Percentiles rank a stretch among this genome's conserved stretches.
Evolutionary conservation across 2,888 invertebrate genomes (phyloP).

Genomic region (Pasiphila rectangulata): DNA sequence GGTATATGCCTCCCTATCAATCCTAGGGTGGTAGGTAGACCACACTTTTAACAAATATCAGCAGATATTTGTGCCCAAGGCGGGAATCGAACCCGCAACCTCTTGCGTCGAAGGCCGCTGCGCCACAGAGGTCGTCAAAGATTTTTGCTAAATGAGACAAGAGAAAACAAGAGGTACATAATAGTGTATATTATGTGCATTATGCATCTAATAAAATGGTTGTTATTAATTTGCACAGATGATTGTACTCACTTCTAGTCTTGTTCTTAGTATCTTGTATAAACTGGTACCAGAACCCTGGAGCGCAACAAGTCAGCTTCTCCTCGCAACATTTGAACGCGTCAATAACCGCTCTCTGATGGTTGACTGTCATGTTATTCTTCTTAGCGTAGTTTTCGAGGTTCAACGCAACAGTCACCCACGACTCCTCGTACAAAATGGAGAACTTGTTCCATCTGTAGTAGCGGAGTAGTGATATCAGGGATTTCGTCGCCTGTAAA

Average conservation of each 20-base stretch:
- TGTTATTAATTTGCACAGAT: no score
- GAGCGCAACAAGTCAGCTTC: constrained; percentile 87
- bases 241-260: constrained; percentile 89
- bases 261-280: constrained; percentile 92
- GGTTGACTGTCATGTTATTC: constrained; percentile 92
- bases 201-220: no score
- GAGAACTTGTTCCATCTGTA: constrained; percentile 97
- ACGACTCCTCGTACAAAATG: constrained; percentile 90
- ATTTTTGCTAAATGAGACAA: no score
- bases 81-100: no score
- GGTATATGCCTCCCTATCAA: no score
- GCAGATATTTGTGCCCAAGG: no score
- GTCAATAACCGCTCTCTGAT: constrained; percentile 85
- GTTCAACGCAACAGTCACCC: constrained; percentile 90
- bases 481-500: constrained; percentile 93
- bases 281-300: constrained; percentile 90
- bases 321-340: constrained; percentile 89
- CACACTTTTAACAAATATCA: no score
- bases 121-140: no score
- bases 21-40: no score
- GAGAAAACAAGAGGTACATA: no score
- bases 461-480: constrained; percentile 93
- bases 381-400: constrained; percentile 87
- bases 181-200: no score
- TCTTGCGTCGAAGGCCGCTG: no score